Conservation (phyloP, 2,797 vertebrate species). For the Sphenodon punctatus region DNA sequence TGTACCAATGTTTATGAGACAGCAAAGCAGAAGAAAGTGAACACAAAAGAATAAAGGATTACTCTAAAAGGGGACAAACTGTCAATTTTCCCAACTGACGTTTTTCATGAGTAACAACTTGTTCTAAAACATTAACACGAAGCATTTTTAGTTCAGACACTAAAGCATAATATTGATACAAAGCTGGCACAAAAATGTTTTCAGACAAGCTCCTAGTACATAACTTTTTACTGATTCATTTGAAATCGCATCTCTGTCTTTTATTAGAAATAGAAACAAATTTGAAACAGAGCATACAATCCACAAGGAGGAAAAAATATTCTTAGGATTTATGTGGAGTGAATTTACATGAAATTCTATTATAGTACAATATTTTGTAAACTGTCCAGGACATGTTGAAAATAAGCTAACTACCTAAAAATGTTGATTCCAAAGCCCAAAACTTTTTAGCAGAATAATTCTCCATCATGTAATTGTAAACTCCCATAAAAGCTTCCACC, state of each 20-base stretch:
- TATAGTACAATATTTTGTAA: background rate
- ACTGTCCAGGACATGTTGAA: background rate
- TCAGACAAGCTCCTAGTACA: background rate
- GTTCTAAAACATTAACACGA: conserved; percentile 38
- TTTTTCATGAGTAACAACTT: conserved; percentile 62
- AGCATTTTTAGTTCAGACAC: background rate
- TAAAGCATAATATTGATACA: conserved; percentile 12
- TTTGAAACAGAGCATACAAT: conserved; percentile 35
- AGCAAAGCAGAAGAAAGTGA: conserved; percentile 55
- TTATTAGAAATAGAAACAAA: conserved; percentile 17
- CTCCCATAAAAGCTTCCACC: too few species aligned
- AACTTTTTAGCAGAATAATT: too few species aligned
- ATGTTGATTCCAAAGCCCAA: too few species aligned
- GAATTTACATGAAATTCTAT: background rate
- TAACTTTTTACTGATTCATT: background rate
- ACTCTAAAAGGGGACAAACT: conserved; percentile 50
- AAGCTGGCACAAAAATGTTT: conserved; percentile 7
- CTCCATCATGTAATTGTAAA: too few species aligned
- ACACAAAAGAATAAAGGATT: conserved; percentile 54
- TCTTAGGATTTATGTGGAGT: background rate
- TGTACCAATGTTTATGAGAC: conserved; percentile 31
- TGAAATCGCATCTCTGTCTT: conserved; percentile 2
- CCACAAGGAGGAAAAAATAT: conserved; percentile 20
- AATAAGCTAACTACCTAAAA: too few species aligned
- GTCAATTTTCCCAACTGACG: conserved; percentile 63